Evolutionary conservation across 2,888 invertebrate species (phyloP).

Genomic region (Poecilobothrus nobilitatus): DNA sequence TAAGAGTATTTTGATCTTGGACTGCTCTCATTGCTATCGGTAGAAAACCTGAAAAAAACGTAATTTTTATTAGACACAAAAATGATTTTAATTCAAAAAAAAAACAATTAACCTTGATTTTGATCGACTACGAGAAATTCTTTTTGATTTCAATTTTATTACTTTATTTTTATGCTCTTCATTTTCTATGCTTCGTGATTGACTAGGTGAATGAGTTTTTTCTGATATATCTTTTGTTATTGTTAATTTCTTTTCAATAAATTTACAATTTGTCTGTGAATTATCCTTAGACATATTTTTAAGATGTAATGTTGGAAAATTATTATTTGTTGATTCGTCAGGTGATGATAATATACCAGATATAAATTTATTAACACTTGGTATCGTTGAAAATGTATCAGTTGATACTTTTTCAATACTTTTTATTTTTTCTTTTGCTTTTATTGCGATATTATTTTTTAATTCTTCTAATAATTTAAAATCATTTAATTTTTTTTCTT

Average conservation of each 20-base stretch:
- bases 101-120: conserved; percentile 45
- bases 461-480: conserved; percentile 57
- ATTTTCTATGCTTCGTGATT: too few species aligned
- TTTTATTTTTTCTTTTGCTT: conserved; percentile 57
- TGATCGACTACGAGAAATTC: conserved; percentile 45
- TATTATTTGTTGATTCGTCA: background rate
- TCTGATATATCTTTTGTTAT: too few species aligned
- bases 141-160: too few species aligned
- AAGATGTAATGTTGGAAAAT: too few species aligned
- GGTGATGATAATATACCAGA: background rate
- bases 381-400: conserved; percentile 27
- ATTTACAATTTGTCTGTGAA: too few species aligned
- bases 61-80: too few species aligned
- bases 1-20: conserved; percentile 40
- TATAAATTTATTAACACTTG: conserved; percentile 16
- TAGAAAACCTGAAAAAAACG: conserved; percentile 29
- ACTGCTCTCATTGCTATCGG: conserved; percentile 34
- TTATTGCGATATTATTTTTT: conserved; percentile 57
- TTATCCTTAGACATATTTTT: too few species aligned
- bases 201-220: too few species aligned
- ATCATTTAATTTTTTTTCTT: conserved; percentile 47
- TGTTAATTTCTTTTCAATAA: too few species aligned
- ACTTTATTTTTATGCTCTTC: too few species aligned
- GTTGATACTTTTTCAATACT: conserved; percentile 48
- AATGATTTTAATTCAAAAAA: too few species aligned